Conservation (phyloP, 1,140 invertebrate genomes). For the Eufriesea mexicana region DNA sequence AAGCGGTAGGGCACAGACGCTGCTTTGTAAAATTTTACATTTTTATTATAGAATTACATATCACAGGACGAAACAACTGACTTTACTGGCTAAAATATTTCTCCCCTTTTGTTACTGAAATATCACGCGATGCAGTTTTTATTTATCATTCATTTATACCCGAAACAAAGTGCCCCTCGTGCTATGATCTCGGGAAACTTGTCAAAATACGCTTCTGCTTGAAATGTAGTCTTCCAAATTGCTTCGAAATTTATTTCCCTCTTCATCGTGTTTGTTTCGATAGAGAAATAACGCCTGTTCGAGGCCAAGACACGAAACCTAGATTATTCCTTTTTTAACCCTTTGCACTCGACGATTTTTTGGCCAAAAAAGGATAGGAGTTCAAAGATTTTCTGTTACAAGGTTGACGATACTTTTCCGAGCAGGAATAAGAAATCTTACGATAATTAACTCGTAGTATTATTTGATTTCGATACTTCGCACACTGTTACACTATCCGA, state of each 20-base stretch:
- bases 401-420: too few species aligned
- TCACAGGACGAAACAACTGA: conserved; percentile 17
- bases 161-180: neutral
- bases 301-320: neutral
- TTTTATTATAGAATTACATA: conserved; percentile 26
- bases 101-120: conserved; percentile 16
- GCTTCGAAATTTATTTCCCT: too few species aligned
- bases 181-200: neutral
- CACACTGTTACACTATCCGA: too few species aligned
- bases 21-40: conserved; percentile 25
- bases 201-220: neutral
- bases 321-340: neutral
- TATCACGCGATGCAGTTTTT: neutral
- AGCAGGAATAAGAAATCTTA: too few species aligned
- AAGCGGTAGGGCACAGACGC: neutral
- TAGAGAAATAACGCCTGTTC: too few species aligned
- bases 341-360: too few species aligned
- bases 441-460: too few species aligned
- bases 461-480: too few species aligned
- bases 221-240: too few species aligned
- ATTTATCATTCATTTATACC: conserved; percentile 18
- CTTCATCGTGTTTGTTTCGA: neutral
- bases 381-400: too few species aligned
- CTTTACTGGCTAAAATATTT: conserved; percentile 26
- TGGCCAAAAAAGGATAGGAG: too few species aligned